Evolutionary conservation across 2,113 vertebrate genomes (phyloP).

Genomic region (Vombatus ursinus): DNA sequence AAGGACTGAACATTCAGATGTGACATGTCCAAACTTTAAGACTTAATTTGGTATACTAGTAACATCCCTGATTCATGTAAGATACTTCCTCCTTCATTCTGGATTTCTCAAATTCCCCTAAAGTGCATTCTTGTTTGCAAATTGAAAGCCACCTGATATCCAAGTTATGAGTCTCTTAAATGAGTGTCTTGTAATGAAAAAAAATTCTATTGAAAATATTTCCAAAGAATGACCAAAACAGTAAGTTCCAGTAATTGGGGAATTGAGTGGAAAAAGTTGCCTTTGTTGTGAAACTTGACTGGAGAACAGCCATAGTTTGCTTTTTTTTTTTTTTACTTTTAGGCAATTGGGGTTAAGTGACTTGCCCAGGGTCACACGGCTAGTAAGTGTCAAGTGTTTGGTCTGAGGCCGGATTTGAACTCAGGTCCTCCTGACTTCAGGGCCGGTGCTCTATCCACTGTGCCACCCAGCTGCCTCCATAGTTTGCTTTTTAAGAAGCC

Average conservation of each 20-base stretch:
- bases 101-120: conserved; percentile 55
- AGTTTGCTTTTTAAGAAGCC: conserved; percentile 54
- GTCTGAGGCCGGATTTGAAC: too few species aligned
- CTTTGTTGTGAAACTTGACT: conserved; percentile 58
- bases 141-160: conserved; percentile 66
- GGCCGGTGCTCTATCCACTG: too few species aligned
- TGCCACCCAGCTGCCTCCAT: too few species aligned
- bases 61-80: conserved; percentile 12
- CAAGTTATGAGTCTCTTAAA: conserved; percentile 52
- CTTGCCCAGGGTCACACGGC: too few species aligned
- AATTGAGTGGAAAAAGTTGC: conserved; percentile 40
- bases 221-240: conserved; percentile 55
- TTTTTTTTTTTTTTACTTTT: too few species aligned
- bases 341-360: too few species aligned
- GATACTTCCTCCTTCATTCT: conserved; percentile 57
- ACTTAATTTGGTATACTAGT: background rate
- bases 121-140: conserved; percentile 59
- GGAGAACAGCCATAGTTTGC: conserved; percentile 43
- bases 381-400: too few species aligned
- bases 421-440: too few species aligned
- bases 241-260: conserved; percentile 67
- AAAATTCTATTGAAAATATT: conserved; percentile 65
- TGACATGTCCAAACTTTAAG: background rate
- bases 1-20: conserved; percentile 6
- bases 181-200: conserved; percentile 65